Base-by-base conservation (phyloP, 1,140 invertebrate genomes). In the Drosophila melanica region DNA sequence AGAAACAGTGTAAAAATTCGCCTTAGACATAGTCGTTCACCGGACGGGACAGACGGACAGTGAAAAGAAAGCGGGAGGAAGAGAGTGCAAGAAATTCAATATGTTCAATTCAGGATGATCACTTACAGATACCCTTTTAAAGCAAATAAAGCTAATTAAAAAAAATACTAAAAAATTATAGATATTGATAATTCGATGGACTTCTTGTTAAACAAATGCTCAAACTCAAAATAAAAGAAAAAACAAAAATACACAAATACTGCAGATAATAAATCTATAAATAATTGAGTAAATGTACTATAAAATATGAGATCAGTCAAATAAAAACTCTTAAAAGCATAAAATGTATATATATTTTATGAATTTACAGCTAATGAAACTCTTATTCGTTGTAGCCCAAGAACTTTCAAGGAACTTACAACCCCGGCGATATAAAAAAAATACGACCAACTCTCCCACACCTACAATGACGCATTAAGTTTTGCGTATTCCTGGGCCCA, bases 1-100 rank as follows among this genome's bases (percentile, higher is more conserved):
- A 63, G 71, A 74, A 35, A 45, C 14, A 23, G 33, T 35, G 37
- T 48, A 57, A 57, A 64, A 51, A 71, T 58, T 71, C 11, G 27
- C 41, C 4, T 55, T 64, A 20, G 59, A 70, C 57, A 39, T 35
- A 23, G 20, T 48, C 47, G 54, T 53, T 65, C 59, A 42, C 58
- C 66, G 47, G 67, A 71, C 59, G 55, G 48, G 37, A 60, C 64
- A 73, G 54, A 60, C 54, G 27, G 69, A 39, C 27, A 27, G 27
- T 11, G 35, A 16, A 33, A 10, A 10, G 4, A n/a, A 27, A 50
- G 27, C 9, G 11, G 12, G 45, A 39, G 30, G 3, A 12, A 30
- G 30, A 27, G 41, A n/a, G 14, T 27, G 12, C 2, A 20, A 20
- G 48, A 1, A 35, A 16, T 11, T 3, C 5, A 37, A 33, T 37